These are phyloP conservation scores for Phalacrocorax aristotelis DNA, from an alignment of 2,113 vertebrate genomes.

Conservation along the genomic window DNA sequence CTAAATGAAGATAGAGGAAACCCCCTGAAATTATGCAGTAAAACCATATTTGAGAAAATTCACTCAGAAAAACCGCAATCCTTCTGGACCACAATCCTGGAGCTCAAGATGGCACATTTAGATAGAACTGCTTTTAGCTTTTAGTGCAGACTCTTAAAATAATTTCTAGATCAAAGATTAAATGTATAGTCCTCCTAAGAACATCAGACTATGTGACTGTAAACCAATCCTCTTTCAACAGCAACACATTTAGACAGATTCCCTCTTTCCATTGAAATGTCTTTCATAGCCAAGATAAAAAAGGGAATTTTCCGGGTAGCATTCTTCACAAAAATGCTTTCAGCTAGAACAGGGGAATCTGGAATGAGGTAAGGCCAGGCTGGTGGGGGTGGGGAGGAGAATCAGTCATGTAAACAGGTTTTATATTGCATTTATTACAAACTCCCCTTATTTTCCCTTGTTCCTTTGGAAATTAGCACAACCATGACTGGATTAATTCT, in stretches of 20 bases:
- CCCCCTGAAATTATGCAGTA: neutral
- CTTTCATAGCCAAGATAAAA: conserved; percentile 26
- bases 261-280: neutral
- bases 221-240: conserved; percentile 7
- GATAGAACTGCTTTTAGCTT: neutral
- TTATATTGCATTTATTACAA: conserved; percentile 53
- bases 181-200: neutral
- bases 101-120: neutral
- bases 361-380: conserved; percentile 36
- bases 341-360: conserved; percentile 23
- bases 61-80: neutral
- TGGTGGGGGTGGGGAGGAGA: neutral
- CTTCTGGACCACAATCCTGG: neutral
- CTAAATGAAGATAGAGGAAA: neutral
- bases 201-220: neutral
- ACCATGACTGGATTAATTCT: conserved; percentile 58
- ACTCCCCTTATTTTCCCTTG: conserved; percentile 40
- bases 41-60: neutral
- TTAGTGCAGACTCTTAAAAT: neutral
- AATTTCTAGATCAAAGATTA: conserved; percentile 9
- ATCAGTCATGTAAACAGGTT: conserved; percentile 48
- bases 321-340: conserved; percentile 46
- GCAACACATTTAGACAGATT: conserved; percentile 13
- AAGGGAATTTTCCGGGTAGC: conserved; percentile 23
- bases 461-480: conserved; percentile 51